These are phyloP conservation scores for Typhlichthys eigenmanni DNA, from an alignment of 2,797 vertebrate species.

Conservation along the genomic window DNA sequence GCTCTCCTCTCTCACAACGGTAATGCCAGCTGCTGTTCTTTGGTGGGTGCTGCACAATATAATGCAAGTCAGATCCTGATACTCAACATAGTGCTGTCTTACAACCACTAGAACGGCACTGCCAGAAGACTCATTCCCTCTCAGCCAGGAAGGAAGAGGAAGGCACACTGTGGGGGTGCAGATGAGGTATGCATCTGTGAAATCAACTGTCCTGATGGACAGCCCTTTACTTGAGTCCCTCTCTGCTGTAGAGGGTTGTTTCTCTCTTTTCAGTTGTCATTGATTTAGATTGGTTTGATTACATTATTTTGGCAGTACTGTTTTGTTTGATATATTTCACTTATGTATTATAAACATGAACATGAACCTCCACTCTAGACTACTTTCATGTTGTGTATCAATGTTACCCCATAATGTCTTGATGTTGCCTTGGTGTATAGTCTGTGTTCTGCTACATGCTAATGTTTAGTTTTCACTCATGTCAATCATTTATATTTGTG, in stretches of 20 bases:
- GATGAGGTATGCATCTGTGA: slow-evolving; percentile 80
- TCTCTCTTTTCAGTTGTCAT: background rate
- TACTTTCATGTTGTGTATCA: too few relatives aligned
- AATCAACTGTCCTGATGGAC: background rate
- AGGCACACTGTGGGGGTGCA: slow-evolving; percentile 84
- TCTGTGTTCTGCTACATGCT: too few relatives aligned
- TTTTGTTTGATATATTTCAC: too few relatives aligned
- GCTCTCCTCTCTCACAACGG: slow-evolving; percentile 74
- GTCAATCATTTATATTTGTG: too few relatives aligned
- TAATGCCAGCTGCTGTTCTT: slow-evolving; percentile 31
- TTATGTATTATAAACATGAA: too few relatives aligned
- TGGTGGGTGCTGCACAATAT: too few relatives aligned
- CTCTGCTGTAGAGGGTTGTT: background rate
- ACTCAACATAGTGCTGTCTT: background rate
- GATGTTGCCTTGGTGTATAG: too few relatives aligned
- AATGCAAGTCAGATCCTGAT: background rate
- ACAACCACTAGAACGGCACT: slow-evolving; percentile 81
- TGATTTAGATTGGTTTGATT: too few relatives aligned
- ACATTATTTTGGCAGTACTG: too few relatives aligned
- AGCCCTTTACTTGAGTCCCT: background rate
- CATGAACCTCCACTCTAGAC: too few relatives aligned
- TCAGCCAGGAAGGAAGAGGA: slow-evolving; percentile 88
- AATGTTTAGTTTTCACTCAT: too few relatives aligned
- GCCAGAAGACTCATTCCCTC: slow-evolving; percentile 82
- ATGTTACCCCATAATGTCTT: too few relatives aligned